Base-by-base conservation (phyloP, 2,113 vertebrate species). In the Melanotaenia duboulayi region DNA sequence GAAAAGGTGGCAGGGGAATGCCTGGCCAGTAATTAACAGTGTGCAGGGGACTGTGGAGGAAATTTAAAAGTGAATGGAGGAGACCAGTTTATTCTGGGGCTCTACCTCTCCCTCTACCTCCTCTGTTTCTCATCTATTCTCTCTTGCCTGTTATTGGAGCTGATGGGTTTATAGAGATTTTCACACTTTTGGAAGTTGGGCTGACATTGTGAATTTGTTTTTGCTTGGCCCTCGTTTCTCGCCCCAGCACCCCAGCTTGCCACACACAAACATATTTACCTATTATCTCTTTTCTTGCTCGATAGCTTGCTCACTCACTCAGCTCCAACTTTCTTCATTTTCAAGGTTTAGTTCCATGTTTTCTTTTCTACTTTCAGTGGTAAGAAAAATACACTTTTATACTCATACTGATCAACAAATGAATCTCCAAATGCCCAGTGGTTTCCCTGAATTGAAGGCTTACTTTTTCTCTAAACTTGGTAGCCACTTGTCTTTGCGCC, bases 111-210 rank as follows among this genome's bases (percentile, higher is more conserved):
- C 82, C 85, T 87, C 89, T 74, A 79, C 87, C 87, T 89, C 80
- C 83, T 89, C 91, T 93, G 92, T 90, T 95, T 92, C 88, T 92
- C 90, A 94, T 97, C 97, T 95, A 96, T 96, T 96, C 95, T 95
- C 94, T 94, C 95, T 93, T 91, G 60, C 71, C 94, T 93, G 95
- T 97, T 96, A 96, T 97, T 96, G 94, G 94, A 97, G 95, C 95
- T 97, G 97, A 98, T 97, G 95, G 95, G 95, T 97, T 97, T 96
- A 96, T 96, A 95, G 96, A 95, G 96, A 95, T 95, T 97, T 97
- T 97, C 96, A 94, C 96, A 96, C 96, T 96, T 92, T 95, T 94
- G 91, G 93, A 96, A 94, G 94, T 94, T 91, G 91, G 89, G 92
- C 85, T 94, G 83, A 90, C 89, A 89, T 92, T 92, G 92, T 91